Conservation (phyloP, 2,797 vertebrate species). For the Sebastes nivosus region DNA sequence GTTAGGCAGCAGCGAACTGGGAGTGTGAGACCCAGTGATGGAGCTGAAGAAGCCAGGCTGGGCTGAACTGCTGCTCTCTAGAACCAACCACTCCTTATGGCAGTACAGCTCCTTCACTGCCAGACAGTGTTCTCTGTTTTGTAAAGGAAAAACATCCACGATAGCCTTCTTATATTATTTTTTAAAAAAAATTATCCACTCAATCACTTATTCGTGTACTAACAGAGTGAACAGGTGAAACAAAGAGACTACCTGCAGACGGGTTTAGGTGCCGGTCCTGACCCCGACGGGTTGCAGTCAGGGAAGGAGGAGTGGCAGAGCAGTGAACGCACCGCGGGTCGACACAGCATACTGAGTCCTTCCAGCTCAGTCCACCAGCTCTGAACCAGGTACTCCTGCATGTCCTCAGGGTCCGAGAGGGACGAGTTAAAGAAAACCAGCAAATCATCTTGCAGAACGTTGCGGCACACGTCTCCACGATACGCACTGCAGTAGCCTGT, state of each 20-base stretch:
- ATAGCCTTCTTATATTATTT: too few relatives aligned
- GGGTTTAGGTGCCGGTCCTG: conserved; percentile 88
- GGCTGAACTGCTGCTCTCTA: conserved; percentile 78
- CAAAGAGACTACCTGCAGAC: conserved; percentile 88
- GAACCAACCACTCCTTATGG: conserved; percentile 89
- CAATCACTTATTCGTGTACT: background rate
- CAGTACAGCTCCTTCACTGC: conserved; percentile 97
- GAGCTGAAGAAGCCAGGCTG: conserved; percentile 82
- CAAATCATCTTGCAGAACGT: conserved; percentile 79
- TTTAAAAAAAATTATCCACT: too few relatives aligned
- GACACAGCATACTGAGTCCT: conserved; percentile 85
- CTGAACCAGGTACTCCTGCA: conserved; percentile 91
- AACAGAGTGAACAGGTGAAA: background rate
- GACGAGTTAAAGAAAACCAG: conserved; percentile 96
- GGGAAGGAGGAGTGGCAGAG: conserved; percentile 92
- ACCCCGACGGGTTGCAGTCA: conserved; percentile 89
- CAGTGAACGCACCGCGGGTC: conserved; percentile 86
- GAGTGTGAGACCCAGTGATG: conserved; percentile 38
- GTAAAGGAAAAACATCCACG: background rate
- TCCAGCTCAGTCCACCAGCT: conserved; percentile 87
- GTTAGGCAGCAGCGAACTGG: conserved; percentile 79
- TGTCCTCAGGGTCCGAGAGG: conserved; percentile 88
- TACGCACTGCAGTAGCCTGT: conserved; percentile 93
- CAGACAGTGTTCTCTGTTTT: conserved; percentile 91
- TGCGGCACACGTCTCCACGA: conserved; percentile 88